Conservation (phyloP, 2,113 vertebrate genomes). For the Puffinus mauretanicus region DNA sequence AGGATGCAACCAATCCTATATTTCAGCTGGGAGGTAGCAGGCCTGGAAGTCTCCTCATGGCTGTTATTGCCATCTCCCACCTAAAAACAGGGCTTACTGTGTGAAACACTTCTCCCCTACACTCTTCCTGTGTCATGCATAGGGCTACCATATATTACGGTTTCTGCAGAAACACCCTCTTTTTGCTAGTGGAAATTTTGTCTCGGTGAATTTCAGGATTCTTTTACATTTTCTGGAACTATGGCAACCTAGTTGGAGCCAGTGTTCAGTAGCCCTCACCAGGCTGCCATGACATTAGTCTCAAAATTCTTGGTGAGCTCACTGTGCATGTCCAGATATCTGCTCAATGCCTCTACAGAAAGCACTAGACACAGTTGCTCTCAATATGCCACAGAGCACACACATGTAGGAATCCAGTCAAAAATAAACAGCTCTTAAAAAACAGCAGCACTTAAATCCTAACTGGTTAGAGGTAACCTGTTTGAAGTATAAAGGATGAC, state of each 20-base stretch:
- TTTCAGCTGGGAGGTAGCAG: neutral
- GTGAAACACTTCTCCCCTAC: neutral
- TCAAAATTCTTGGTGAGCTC: neutral
- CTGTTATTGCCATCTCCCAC: neutral
- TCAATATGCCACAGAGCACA: neutral
- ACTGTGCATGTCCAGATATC: neutral
- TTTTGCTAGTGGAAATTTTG: neutral
- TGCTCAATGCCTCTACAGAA: neutral
- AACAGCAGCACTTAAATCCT: neutral
- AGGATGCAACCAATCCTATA: neutral
- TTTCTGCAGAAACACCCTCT: neutral
- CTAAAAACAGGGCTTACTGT: neutral
- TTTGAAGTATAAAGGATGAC: neutral
- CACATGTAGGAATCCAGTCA: neutral
- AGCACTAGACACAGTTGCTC: neutral
- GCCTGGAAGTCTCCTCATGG: neutral
- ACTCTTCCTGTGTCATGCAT: neutral
- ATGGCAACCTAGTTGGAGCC: neutral
- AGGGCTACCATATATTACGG: neutral
- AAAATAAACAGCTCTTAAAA: neutral
- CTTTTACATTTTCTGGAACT: neutral
- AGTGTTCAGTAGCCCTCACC: neutral
- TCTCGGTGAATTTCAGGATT: neutral
- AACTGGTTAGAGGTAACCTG: neutral
- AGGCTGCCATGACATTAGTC: neutral